These are phyloP conservation scores for Echinops telfairi DNA, from an alignment of 2,113 vertebrate species.

Conservation along the genomic window DNA sequence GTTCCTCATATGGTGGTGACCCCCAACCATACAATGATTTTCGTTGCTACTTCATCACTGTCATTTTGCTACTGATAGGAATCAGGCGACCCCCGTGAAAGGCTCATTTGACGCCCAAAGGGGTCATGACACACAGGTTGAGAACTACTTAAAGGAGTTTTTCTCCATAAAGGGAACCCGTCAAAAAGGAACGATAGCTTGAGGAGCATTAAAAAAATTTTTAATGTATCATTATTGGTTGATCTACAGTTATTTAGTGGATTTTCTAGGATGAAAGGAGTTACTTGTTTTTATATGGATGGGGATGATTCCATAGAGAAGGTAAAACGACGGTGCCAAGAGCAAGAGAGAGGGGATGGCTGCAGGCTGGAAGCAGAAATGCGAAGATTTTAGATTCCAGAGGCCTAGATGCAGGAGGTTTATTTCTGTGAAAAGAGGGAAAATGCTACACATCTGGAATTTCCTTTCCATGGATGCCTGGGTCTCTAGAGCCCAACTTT, in stretches of 20 bases:
- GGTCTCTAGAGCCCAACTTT: constrained; percentile 78
- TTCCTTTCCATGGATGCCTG: constrained; percentile 78
- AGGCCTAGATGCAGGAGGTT: constrained; percentile 54
- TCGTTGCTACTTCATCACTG: too few species aligned
- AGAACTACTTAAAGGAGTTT: not conserved
- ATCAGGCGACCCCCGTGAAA: too few species aligned
- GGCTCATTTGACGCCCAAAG: too few species aligned
- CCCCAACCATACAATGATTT: too few species aligned
- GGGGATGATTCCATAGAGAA: not conserved
- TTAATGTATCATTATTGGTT: too few species aligned
- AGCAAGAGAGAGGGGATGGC: not conserved
- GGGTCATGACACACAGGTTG: too few species aligned
- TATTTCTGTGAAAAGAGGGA: constrained; percentile 56
- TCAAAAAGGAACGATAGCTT: not conserved
- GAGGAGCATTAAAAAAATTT: not conserved
- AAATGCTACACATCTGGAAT: constrained; percentile 79
- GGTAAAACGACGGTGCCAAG: not conserved
- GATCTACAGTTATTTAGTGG: not conserved
- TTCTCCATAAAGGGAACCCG: not conserved
- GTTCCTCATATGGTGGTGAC: too few species aligned
- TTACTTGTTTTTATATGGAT: not conserved
- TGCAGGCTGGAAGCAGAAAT: constrained; percentile 18
- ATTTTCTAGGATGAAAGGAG: constrained; percentile 4
- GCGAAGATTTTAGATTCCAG: constrained; percentile 33
- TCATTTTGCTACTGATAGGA: too few species aligned